Percentiles rank a stretch among this genome's conserved stretches.
These are phyloP conservation scores for Osmerus eperlanus DNA, from an alignment of 2,113 vertebrate genomes.

Conservation along the genomic window DNA sequence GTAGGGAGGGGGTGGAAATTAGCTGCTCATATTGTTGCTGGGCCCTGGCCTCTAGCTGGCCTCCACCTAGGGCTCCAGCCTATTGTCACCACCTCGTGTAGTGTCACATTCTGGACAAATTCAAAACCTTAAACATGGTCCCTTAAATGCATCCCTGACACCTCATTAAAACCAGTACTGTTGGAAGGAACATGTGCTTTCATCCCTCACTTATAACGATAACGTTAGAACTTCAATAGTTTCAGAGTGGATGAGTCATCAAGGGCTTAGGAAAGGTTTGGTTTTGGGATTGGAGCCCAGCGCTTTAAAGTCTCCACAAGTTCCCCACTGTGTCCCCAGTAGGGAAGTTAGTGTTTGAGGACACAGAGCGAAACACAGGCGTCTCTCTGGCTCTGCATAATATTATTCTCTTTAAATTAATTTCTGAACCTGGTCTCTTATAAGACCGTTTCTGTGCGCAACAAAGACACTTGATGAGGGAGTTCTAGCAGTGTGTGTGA, in stretches of 20 bases:
- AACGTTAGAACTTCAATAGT: too few species aligned
- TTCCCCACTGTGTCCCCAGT: too few species aligned
- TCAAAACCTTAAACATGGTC: background rate
- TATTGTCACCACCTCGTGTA: slow-evolving; percentile 1
- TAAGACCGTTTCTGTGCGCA: slow-evolving; percentile 19
- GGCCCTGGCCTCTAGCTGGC: background rate
- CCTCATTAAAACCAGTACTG: slow-evolving; percentile 9
- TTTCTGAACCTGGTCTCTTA: background rate
- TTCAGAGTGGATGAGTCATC: too few species aligned
- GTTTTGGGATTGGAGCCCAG: too few species aligned
- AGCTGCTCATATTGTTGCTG: too few species aligned
- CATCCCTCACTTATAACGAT: too few species aligned
- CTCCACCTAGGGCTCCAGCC: slow-evolving; percentile 15
- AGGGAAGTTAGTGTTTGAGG: too few species aligned
- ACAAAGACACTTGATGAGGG: slow-evolving; percentile 55
- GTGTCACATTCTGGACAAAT: background rate
- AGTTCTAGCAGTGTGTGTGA: slow-evolving; percentile 15
- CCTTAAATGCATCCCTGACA: background rate
- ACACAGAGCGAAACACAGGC: background rate
- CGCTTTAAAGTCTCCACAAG: too few species aligned
- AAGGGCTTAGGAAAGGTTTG: too few species aligned
- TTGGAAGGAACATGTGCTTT: background rate
- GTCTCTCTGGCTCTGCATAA: background rate
- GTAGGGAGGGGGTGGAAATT: too few species aligned
- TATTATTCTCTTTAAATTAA: background rate